Base-by-base conservation (phyloP, 1,140 invertebrate genomes). In the Brachionus rubens region DNA sequence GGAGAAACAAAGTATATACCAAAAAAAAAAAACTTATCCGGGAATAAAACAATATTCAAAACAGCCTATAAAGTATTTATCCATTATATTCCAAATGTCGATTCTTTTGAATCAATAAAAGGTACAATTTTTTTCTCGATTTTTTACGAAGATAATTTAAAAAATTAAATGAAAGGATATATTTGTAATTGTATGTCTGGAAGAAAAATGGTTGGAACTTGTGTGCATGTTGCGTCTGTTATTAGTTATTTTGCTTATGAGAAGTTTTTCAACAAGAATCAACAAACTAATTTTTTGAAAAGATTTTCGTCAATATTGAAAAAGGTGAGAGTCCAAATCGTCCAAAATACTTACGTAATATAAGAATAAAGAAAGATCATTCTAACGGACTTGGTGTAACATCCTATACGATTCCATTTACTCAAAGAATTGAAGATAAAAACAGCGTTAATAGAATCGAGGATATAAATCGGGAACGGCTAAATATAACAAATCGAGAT, bases 161-260 rank as follows among this genome's bases (percentile, higher is more conserved):
- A 52, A 52, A 24, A 26, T 28, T 28, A 26, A 26, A 52, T 7
- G 26, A 1, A 52, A 52, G 50, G 50, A 2, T 52, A 52, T 52
- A 9, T 52, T 26, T 52, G 50, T 14, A 52, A 52, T 26, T 52
- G 50, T 52, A 52, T 52, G 50, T 28, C 50, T 52, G 50, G 50
- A 26, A 52, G 3, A 52, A 52, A 52, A 52, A 9, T 52, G 26
- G 50, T 52, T 52, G 50, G 50, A 9, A 12, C 7, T 28, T 52
- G 50, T 52, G 50, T 26, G 3, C 50, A 52, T 52, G 50, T 52
- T 6, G 50, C 50, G 30, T 12, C 50, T 9, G 19, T 52, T 52
- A 19, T 52, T 52, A 26, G 48, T 26, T 52, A 26, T 12, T 52
- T 52, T 19, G 48, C 48, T 7, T 52, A 26, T 52, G 48, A 52